Conservation (phyloP, 1,140 invertebrate genomes). For the Drosophila saltans region DNA sequence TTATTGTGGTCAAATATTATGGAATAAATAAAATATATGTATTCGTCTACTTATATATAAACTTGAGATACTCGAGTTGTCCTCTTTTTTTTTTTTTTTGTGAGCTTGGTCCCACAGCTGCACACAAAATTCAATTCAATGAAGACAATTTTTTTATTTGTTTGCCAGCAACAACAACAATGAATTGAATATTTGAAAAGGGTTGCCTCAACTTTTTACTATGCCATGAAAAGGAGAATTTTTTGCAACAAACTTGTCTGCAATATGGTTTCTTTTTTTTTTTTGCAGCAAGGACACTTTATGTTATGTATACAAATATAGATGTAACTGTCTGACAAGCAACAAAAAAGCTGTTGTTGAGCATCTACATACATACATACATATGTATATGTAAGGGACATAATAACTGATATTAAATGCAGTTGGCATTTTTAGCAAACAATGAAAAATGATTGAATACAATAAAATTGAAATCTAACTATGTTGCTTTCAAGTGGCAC, state of each 20-base stretch:
- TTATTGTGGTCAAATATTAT: constrained; percentile 61
- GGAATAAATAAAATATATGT: constrained; percentile 45
- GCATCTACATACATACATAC: constrained; percentile 11
- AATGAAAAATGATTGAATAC: constrained; percentile 66
- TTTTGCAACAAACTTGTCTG: constrained; percentile 51
- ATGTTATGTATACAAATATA: not conserved
- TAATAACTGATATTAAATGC: constrained; percentile 76
- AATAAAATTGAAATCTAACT: constrained; percentile 3
- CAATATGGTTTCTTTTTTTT: constrained; percentile 36
- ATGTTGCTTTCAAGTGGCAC: not conserved
- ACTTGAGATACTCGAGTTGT: constrained; percentile 33
- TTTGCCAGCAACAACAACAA: constrained; percentile 67
- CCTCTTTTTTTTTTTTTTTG: constrained; percentile 33
- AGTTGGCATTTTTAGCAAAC: constrained; percentile 45
- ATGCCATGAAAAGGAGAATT: constrained; percentile 26
- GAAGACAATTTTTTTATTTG: constrained; percentile 74
- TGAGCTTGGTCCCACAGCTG: constrained; percentile 33
- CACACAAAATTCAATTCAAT: constrained; percentile 70
- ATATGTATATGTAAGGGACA: constrained; percentile 16
- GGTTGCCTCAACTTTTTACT: constrained; percentile 40
- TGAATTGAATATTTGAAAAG: constrained; percentile 62
- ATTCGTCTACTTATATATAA: not conserved
- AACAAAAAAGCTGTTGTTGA: constrained; percentile 47
- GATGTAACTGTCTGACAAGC: constrained; percentile 46
- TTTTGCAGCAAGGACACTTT: constrained; percentile 18